Evolutionary conservation across 2,113 vertebrate species (phyloP).

Genomic region (Neomonachus schauinslandi): DNA sequence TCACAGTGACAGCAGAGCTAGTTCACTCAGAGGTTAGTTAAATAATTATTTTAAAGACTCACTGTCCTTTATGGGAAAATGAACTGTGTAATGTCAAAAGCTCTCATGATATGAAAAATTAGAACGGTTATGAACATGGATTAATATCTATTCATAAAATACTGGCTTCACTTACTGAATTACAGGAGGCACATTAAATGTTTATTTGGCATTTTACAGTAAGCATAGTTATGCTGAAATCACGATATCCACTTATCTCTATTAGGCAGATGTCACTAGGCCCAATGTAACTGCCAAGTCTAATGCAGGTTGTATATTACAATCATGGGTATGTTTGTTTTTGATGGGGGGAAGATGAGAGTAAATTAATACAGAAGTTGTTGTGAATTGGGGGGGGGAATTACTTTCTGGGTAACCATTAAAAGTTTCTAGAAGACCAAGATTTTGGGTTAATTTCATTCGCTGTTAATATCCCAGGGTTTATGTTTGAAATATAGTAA

Average conservation of each 20-base stretch:
- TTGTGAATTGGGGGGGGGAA: not conserved
- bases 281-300: not conserved
- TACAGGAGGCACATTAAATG: constrained; percentile 14
- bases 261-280: not conserved
- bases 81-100: constrained; percentile 82
- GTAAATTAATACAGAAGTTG: not conserved
- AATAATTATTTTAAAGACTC: constrained; percentile 86
- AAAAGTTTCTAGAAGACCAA: not conserved
- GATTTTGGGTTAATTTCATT: not conserved
- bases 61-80: constrained; percentile 81
- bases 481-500: not conserved
- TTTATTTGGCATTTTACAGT: constrained; percentile 71
- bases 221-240: constrained; percentile 53
- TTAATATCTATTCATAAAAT: constrained; percentile 72
- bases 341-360: not conserved
- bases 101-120: constrained; percentile 80
- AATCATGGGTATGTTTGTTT: not conserved
- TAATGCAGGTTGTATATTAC: not conserved
- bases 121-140: constrained; percentile 71
- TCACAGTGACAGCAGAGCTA: constrained; percentile 70
- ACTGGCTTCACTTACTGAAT: constrained; percentile 71
- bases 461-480: not conserved
- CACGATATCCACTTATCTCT: not conserved
- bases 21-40: constrained; percentile 83
- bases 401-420: not conserved